Evolutionary conservation across 2,888 invertebrate species (phyloP), one percentile per base, ranked within the genome.

Genomic region (Mesorhabditis spiculigera): DNA sequence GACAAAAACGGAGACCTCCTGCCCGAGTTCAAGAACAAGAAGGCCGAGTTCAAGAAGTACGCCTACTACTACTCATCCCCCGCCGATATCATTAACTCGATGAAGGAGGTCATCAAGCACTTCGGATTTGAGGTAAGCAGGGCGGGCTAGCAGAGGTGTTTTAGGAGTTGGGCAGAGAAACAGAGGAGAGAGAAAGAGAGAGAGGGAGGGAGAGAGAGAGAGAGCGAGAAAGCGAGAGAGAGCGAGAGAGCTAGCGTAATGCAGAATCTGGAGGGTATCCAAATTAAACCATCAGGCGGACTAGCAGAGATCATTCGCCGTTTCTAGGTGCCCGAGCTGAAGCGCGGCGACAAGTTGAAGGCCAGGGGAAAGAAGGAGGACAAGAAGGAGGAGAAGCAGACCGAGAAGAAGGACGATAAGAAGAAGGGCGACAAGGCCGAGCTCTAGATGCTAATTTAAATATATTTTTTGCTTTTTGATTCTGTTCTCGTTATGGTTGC

Each of bases 51-150:
- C 79, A 84, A 84, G 74, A 84, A 84, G 73, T 84, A 85, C 76
- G 83, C 87, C 63, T 85, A 86, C 68, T 85, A 85, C 72, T 85
- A 85, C 75, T 79, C 84, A 16, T 81, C 79, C n/a, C 85, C 85
- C 13, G 84, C 84, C 58, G 85, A 85, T 70, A 82, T 85, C 43
- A 72, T 85, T 64, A 81, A 82, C 75, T 81, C 83, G 66, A 85
- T 85, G 85, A 83, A 83, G 71, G 81, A 82, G 62, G 83, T 85
- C 16, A 70, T 84, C 28, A 74, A 76, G 58, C 78, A 85, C 71
- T 82, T 77, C 70, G 81, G 76, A 66, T 74, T 84, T 13, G 82
- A 85, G 64, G 79, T 71, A 6, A 8, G 41, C 3, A 28, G 28
- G 28, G 28, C 3, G 28, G 28, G 28, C 28, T 1, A 28, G 28